Evolutionary conservation across 2,888 invertebrate species (phyloP).

Genomic region (Sisyra nigra): DNA sequence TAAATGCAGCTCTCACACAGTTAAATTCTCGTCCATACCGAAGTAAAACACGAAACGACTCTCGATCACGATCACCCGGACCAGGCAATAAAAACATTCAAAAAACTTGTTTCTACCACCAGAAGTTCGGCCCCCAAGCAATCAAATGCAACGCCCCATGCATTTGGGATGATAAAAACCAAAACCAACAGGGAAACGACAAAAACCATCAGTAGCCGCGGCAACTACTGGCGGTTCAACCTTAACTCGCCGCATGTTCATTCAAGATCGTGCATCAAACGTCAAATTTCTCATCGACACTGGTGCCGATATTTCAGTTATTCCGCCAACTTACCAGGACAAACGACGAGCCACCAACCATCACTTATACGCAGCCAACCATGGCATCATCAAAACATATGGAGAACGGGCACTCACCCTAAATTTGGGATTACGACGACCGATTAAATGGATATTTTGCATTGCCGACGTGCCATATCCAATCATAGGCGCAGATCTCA

Average conservation of each 20-base stretch:
- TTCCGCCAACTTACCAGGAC: conserved; percentile 4
- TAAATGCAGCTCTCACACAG: not conserved
- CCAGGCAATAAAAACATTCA: not conserved
- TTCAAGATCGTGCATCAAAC: conserved; percentile 9
- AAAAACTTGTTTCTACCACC: conserved; percentile 6
- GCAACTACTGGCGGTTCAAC: conserved; percentile 5
- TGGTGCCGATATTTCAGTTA: conserved; percentile 9
- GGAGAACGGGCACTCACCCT: conserved; percentile 7
- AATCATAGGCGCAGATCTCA: conserved; percentile 12
- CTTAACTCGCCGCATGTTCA: conserved; percentile 7
- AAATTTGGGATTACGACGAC: conserved; percentile 10
- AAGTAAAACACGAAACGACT: not conserved
- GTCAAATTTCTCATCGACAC: conserved; percentile 11
- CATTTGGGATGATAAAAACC: no score
- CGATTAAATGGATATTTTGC: conserved; percentile 10
- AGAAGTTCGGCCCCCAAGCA: conserved; percentile 4
- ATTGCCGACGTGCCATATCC: conserved; percentile 10
- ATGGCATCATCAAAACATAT: conserved; percentile 10
- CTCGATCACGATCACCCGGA: not conserved
- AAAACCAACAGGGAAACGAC: conserved; percentile 9
- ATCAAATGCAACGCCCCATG: conserved; percentile 7
- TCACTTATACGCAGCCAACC: conserved; percentile 11
- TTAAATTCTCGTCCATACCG: not conserved
- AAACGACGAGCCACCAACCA: not conserved
- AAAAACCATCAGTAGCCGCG: conserved; percentile 7